Percentiles rank a stretch among this genome's conserved stretches.
These are phyloP conservation scores for Triplophysa siluroides DNA, from an alignment of 2,113 vertebrate species.

Conservation along the genomic window DNA sequence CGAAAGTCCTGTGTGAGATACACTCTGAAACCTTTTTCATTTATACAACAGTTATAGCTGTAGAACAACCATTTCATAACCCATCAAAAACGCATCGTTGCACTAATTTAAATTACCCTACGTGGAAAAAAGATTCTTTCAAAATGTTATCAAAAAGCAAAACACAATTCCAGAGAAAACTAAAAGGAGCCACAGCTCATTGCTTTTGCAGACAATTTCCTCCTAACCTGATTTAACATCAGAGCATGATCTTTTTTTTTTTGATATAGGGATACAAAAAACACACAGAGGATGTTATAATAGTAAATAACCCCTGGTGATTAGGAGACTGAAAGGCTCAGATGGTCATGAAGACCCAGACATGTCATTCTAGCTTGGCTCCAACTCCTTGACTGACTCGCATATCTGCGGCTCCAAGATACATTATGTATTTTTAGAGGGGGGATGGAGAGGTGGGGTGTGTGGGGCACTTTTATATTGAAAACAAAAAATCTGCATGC, in stretches of 20 bases:
- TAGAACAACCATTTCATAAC: background rate
- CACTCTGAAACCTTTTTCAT: background rate
- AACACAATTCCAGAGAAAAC: background rate
- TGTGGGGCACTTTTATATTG: conserved; percentile 9
- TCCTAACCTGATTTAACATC: background rate
- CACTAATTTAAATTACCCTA: background rate
- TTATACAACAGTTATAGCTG: background rate
- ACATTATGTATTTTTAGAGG: conserved; percentile 65
- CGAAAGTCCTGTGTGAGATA: background rate
- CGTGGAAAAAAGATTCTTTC: background rate
- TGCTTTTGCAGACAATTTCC: background rate
- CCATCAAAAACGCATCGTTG: conserved; percentile 1
- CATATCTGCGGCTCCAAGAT: conserved; percentile 57
- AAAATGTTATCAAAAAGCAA: background rate
- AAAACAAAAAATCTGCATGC: conserved; percentile 27
- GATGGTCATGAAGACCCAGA: conserved; percentile 52
- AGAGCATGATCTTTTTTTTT: conserved; percentile 15
- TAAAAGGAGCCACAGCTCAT: conserved; percentile 2
- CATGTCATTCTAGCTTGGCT: conserved; percentile 64
- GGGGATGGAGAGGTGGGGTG: conserved; percentile 28
- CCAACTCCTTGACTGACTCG: conserved; percentile 59
- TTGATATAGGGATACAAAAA: background rate
- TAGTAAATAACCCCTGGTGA: background rate
- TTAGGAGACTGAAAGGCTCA: conserved; percentile 40
- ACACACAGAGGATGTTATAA: background rate